Evolutionary conservation across 2,113 vertebrate species (phyloP).

Genomic region (Neodontobutis hainanensis): DNA sequence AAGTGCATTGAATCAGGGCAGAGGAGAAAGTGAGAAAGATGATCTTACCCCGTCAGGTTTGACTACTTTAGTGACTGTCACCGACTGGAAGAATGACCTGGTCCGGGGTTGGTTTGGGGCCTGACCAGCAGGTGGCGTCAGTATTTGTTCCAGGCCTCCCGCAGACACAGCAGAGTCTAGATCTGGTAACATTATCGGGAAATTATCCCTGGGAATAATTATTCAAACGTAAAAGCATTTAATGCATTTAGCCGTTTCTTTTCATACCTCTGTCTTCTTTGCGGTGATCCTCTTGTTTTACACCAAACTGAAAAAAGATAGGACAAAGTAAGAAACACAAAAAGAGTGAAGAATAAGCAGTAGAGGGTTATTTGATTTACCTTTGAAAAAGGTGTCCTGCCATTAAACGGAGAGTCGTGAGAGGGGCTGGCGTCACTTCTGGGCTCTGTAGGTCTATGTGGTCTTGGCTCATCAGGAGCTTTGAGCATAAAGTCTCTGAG

Average conservation of each 20-base stretch:
- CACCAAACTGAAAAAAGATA: too few species aligned
- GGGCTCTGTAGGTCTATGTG: slow-evolving; percentile 14
- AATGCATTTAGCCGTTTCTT: too few species aligned
- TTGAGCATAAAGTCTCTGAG: slow-evolving; percentile 81
- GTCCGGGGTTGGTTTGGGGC: slow-evolving; percentile 64
- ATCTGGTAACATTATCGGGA: slow-evolving; percentile 47
- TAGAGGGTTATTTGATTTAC: slow-evolving; percentile 35
- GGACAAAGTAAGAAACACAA: too few species aligned
- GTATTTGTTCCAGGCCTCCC: slow-evolving; percentile 75
- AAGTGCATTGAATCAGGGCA: too few species aligned
- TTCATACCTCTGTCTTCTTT: slow-evolving; percentile 74
- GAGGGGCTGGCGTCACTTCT: slow-evolving; percentile 27
- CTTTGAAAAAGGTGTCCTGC: slow-evolving; percentile 67
- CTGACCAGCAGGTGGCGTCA: slow-evolving; percentile 67
- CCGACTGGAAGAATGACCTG: slow-evolving; percentile 86
- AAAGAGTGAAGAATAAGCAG: accelerated
- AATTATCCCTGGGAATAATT: background rate
- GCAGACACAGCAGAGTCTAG: slow-evolving; percentile 77
- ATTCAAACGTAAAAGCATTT: too few species aligned
- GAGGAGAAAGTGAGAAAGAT: background rate
- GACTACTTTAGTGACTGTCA: slow-evolving; percentile 83
- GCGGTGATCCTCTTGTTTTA: slow-evolving; percentile 31
- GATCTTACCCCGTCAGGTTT: slow-evolving; percentile 87
- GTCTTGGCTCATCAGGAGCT: slow-evolving; percentile 34
- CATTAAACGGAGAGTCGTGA: slow-evolving; percentile 46